phyloP scores from a whole-genome alignment of 2,797 vertebrate genomes.

The Erethizon dorsatum region DNA sequence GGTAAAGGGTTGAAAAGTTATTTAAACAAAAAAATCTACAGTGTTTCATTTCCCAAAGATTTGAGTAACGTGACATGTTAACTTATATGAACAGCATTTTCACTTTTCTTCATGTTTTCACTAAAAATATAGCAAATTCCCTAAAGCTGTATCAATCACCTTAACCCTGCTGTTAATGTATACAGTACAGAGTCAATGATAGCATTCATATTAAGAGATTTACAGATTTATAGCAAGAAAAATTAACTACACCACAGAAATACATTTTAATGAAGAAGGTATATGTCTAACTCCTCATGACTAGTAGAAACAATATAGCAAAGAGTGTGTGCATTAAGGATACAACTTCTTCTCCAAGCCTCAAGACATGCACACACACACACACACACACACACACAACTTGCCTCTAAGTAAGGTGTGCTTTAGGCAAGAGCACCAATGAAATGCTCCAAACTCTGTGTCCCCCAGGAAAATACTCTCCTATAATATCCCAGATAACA shows the following conservation, averaged over 20 bases:
- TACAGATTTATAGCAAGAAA: background rate
- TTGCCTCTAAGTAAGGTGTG: background rate
- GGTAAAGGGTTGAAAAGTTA: constrained; percentile 8
- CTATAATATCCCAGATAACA: background rate
- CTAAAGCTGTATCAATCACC: background rate
- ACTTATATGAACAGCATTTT: constrained; percentile 27
- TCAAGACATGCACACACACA: background rate
- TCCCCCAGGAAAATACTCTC: background rate
- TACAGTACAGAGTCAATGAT: background rate
- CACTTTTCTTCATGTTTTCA: constrained; percentile 55
- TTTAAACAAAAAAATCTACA: constrained; percentile 8
- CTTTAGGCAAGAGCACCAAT: background rate
- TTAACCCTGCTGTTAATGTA: constrained; percentile 21
- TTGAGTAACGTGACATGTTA: constrained; percentile 25
- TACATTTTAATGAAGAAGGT: constrained; percentile 36
- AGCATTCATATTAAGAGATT: background rate
- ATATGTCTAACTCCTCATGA: background rate
- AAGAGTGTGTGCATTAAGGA: background rate
- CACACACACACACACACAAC: background rate
- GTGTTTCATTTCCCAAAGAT: background rate
- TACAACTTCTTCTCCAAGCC: constrained; percentile 14
- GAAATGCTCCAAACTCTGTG: background rate
- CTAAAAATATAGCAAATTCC: background rate
- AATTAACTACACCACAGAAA: background rate
- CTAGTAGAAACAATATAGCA: constrained; percentile 6